A percentile compares a stretch with the other conserved stretches of the same genome.
phyloP scores from a whole-genome alignment of 2,888 invertebrate genomes.

The Eupithecia inturbata region DNA sequence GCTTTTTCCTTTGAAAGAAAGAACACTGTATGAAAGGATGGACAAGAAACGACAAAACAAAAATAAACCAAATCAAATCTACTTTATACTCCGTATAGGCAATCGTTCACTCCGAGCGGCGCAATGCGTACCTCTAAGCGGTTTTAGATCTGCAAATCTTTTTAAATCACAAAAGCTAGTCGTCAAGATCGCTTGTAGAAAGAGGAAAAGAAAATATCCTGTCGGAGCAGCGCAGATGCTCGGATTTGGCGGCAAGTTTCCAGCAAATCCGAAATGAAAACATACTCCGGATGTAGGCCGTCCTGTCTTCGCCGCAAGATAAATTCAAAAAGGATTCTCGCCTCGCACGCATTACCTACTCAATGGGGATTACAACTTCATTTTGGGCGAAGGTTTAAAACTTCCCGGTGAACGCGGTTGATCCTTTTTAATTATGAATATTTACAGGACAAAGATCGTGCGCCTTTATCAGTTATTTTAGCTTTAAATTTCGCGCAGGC shows the following conservation, averaged over 20 bases:
- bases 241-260: constrained; percentile 77
- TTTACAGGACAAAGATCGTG: constrained; percentile 60
- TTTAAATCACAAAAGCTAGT: constrained; percentile 83
- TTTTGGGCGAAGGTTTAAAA: constrained; percentile 69
- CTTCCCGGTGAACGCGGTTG: constrained; percentile 68
- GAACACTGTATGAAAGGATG: not conserved
- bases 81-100: constrained; percentile 1
- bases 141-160: constrained; percentile 77
- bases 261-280: constrained; percentile 82
- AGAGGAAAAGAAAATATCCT: constrained; percentile 80
- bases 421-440: constrained; percentile 71
- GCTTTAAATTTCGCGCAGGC: not conserved
- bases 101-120: constrained; percentile 57
- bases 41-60: constrained; percentile 1
- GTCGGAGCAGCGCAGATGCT: constrained; percentile 72
- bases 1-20: not conserved
- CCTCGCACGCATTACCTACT: constrained; percentile 72
- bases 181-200: constrained; percentile 78
- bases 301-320: constrained; percentile 68
- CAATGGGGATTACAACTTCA: constrained; percentile 80
- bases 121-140: constrained; percentile 66
- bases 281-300: constrained; percentile 76
- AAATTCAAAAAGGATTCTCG: constrained; percentile 76
- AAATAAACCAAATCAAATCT: constrained; percentile 9
- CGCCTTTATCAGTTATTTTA: not conserved